phyloP scores from a whole-genome alignment of 2,113 vertebrate genomes.

The Ranitomeya variabilis region DNA sequence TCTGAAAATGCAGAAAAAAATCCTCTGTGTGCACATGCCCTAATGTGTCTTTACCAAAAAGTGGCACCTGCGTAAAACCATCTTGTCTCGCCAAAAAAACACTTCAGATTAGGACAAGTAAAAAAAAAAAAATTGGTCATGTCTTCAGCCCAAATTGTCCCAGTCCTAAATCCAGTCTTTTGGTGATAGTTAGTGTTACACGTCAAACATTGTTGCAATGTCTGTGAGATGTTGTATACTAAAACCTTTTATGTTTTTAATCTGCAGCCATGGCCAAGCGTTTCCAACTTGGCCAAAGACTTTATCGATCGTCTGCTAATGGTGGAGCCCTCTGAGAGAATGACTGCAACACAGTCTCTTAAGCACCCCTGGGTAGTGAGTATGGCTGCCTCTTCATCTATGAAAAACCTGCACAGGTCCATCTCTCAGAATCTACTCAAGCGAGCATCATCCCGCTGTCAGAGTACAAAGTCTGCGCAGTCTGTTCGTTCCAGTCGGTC shows the following conservation, averaged over 20 bases:
- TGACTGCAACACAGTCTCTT: slow-evolving; percentile 90
- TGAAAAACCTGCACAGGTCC: slow-evolving; percentile 97
- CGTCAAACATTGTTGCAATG: background rate
- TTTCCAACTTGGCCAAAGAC: slow-evolving; percentile 97
- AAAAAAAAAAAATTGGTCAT: too few relatives aligned
- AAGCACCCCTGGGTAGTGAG: slow-evolving; percentile 97
- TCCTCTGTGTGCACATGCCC: too few relatives aligned
- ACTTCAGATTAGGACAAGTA: too few relatives aligned
- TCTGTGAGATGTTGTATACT: background rate
- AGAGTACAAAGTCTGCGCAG: slow-evolving; percentile 96
- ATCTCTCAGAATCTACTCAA: slow-evolving; percentile 98
- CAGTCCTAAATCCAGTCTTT: too few relatives aligned
- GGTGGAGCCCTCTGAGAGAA: slow-evolving; percentile 87
- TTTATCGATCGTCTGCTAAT: slow-evolving; percentile 95
- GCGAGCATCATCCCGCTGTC: slow-evolving; percentile 94
- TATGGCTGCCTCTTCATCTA: slow-evolving; percentile 97
- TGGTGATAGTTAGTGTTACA: too few relatives aligned
- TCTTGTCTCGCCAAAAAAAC: too few relatives aligned
- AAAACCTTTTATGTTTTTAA: slow-evolving; percentile 28
- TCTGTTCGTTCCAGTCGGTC: slow-evolving; percentile 94
- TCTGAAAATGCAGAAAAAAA: too few relatives aligned
- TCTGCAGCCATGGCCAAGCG: slow-evolving; percentile 93
- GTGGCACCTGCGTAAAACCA: too few relatives aligned
- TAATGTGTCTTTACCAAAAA: too few relatives aligned
- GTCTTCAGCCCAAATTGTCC: too few relatives aligned